Evolutionary conservation across 2,113 vertebrate species (phyloP).

Genomic region (Syrmaticus mikado): DNA sequence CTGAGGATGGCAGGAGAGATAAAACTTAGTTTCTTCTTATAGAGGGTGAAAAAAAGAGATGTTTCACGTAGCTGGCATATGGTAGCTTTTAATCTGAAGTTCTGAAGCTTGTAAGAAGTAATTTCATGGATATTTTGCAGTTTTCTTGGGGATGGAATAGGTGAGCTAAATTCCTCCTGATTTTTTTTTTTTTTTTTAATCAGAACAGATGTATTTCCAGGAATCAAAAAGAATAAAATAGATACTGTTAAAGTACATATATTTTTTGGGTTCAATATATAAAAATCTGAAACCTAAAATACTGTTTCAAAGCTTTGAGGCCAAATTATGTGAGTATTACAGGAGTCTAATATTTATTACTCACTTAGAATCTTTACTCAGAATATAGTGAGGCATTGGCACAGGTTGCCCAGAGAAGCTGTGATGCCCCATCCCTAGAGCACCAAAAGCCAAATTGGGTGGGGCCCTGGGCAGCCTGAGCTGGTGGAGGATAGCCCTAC

Average conservation of each 20-base stretch:
- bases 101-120: neutral
- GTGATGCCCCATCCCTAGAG: too few species aligned
- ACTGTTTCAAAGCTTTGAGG: neutral
- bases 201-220: neutral
- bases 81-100: conserved; percentile 19
- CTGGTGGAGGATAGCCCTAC: too few species aligned
- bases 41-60: neutral
- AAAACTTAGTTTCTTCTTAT: neutral
- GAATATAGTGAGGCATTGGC: too few species aligned
- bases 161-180: neutral
- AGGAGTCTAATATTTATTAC: neutral
- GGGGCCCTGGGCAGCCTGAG: too few species aligned
- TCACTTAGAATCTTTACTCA: neutral
- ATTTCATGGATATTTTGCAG: neutral
- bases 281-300: neutral
- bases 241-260: neutral
- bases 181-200: neutral
- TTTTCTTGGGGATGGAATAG: neutral
- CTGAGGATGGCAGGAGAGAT: conserved; percentile 28
- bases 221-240: neutral
- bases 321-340: neutral
- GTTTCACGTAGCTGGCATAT: neutral
- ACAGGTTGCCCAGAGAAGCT: too few species aligned
- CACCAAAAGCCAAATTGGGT: too few species aligned
- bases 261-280: neutral